Evolutionary conservation across 2,797 vertebrate species (phyloP).

Genomic region (Pelochelys cantorii): DNA sequence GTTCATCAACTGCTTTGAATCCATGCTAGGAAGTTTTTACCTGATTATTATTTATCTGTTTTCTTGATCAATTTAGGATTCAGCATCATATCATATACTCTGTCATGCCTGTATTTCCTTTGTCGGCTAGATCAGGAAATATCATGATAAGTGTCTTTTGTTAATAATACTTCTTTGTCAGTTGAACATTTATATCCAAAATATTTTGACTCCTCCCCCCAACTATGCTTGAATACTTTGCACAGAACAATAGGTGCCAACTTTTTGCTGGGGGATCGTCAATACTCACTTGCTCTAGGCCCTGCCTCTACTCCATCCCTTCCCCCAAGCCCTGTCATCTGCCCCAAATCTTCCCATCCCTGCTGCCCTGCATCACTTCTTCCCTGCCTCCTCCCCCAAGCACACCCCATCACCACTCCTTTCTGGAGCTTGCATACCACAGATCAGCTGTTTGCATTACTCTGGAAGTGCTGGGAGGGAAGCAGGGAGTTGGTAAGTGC

Average conservation of each 20-base stretch:
- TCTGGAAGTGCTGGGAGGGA: no score
- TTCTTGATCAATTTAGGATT: not conserved
- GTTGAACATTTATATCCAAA: not conserved
- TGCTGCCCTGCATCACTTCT: no score
- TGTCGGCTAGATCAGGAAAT: not conserved
- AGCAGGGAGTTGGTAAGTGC: no score
- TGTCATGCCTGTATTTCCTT: not conserved
- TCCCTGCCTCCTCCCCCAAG: no score
- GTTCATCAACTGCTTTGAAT: not conserved
- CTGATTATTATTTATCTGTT: not conserved
- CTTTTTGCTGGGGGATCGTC: no score
- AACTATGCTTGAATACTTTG: not conserved
- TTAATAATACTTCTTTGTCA: not conserved
- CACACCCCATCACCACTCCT: no score
- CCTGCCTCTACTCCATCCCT: no score
- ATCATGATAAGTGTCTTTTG: not conserved
- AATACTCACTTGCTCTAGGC: no score
- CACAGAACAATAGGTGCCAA: not conserved
- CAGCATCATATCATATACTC: not conserved
- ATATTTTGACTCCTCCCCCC: not conserved
- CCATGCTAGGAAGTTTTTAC: not conserved
- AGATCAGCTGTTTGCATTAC: no score
- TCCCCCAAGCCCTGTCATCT: no score
- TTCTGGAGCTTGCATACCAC: no score
- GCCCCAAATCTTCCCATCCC: no score